A percentile compares a stretch with the other conserved stretches of the same genome.
Evolutionary conservation across 2,113 vertebrate genomes (phyloP).

Genomic region (Centropristis striata): DNA sequence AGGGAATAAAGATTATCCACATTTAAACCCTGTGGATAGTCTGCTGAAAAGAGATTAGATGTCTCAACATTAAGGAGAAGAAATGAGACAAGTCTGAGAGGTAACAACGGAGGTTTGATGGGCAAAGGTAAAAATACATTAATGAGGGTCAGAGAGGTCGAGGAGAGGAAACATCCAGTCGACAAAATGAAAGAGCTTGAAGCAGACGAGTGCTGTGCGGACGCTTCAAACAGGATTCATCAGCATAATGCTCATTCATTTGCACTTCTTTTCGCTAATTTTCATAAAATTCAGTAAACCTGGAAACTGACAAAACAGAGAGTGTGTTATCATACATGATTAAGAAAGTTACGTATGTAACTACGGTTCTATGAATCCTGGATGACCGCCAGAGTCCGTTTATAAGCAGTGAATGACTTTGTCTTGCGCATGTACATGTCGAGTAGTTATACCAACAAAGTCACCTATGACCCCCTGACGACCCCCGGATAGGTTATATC

Average conservation of each 20-base stretch:
- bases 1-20: neutral
- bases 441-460: no score
- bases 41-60: neutral
- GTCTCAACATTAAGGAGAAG: neutral
- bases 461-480: no score
- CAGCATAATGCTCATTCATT: neutral
- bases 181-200: neutral
- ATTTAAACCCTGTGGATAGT: neutral
- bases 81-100: neutral
- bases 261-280: neutral
- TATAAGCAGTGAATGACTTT: no score
- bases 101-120: neutral
- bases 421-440: no score
- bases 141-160: slow-evolving; percentile 7
- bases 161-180: neutral
- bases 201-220: neutral
- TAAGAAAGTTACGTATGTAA: no score
- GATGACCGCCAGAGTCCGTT: no score
- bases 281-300: neutral
- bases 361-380: no score
- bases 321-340: no score
- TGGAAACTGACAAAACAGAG: no score
- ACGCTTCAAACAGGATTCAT: neutral
- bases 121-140: neutral
- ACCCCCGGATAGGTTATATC: no score